phyloP scores from a whole-genome alignment of 1,140 invertebrate species.

The Cephus cinctus region DNA sequence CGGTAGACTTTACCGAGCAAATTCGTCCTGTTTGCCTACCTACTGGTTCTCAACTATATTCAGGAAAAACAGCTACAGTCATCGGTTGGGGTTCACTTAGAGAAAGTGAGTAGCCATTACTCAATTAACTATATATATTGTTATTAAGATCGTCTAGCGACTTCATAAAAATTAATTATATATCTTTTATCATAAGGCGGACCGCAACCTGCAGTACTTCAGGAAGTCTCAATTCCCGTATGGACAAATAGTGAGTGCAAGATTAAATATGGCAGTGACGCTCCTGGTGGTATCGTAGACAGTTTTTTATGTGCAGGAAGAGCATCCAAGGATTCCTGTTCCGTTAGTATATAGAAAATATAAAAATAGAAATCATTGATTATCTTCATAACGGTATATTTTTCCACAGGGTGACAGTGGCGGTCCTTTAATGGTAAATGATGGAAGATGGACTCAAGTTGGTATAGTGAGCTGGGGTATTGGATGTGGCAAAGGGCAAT shows the following conservation, averaged over 20 bases:
- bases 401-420: conserved; percentile 82
- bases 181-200: conserved; percentile 63
- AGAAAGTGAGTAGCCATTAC: conserved; percentile 65
- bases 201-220: conserved; percentile 74
- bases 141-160: conserved; percentile 6
- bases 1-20: conserved; percentile 71
- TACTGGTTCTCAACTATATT: conserved; percentile 60
- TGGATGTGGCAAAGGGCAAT: conserved; percentile 87
- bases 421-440: conserved; percentile 82
- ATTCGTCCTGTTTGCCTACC: conserved; percentile 84
- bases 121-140: conserved; percentile 1
- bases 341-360: conserved; percentile 65
- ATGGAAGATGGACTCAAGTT: conserved; percentile 78
- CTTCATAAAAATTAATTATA: conserved; percentile 9
- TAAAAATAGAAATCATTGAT: conserved; percentile 2
- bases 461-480: conserved; percentile 94
- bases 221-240: conserved; percentile 81
- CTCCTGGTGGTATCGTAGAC: conserved; percentile 83
- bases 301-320: conserved; percentile 85
- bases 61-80: conserved; percentile 72
- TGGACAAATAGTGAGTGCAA: conserved; percentile 80
- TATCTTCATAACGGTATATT: conserved; percentile 3
- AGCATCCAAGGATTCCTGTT: conserved; percentile 82
- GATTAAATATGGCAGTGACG: conserved; percentile 78
- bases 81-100: conserved; percentile 82